Percentiles rank a stretch among this genome's conserved stretches.
These are phyloP conservation scores for Trachurus trachurus DNA, from an alignment of 2,797 vertebrate genomes.

Conservation along the genomic window DNA sequence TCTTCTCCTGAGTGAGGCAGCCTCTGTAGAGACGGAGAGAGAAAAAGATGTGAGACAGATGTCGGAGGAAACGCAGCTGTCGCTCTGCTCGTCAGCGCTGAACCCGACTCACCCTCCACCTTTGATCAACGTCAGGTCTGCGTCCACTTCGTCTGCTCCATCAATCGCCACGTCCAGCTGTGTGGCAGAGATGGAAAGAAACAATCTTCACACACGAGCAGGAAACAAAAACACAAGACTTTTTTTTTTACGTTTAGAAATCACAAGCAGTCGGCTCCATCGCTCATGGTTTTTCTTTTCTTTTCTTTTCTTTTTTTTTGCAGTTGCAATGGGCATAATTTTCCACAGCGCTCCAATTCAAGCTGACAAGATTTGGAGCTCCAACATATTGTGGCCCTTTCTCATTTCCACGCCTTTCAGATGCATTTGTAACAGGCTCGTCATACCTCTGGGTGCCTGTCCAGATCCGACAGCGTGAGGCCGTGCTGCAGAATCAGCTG, in stretches of 20 bases:
- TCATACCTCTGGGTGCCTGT: slow-evolving; percentile 94
- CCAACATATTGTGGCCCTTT: not conserved
- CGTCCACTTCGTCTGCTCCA: slow-evolving; percentile 97
- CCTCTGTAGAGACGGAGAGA: slow-evolving; percentile 83
- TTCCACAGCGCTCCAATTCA: not conserved
- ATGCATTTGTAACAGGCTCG: slow-evolving; percentile 8
- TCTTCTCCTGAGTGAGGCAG: slow-evolving; percentile 98
- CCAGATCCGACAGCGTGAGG: slow-evolving; percentile 93
- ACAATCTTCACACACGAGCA: not conserved
- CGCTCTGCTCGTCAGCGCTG: fast-evolving
- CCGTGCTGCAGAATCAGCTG: slow-evolving; percentile 95
- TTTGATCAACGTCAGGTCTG: slow-evolving; percentile 95
- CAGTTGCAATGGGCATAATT: not conserved
- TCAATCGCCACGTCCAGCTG: slow-evolving; percentile 98
- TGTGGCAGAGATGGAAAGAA: not conserved
- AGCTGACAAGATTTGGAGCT: slow-evolving; percentile 12
- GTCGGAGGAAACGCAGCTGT: fast-evolving
- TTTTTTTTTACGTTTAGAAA: not conserved
- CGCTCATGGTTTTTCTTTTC: not conserved
- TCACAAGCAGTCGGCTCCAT: not conserved
- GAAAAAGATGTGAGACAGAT: not conserved
- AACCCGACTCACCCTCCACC: slow-evolving; percentile 93
- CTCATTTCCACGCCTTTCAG: slow-evolving; percentile 13
- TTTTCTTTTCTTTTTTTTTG: not conserved
- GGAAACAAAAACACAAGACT: not conserved